Evolutionary conservation across 2,113 vertebrate species (phyloP), one percentile per base, ranked within the genome.

Genomic region (Aegotheles bennettii): DNA sequence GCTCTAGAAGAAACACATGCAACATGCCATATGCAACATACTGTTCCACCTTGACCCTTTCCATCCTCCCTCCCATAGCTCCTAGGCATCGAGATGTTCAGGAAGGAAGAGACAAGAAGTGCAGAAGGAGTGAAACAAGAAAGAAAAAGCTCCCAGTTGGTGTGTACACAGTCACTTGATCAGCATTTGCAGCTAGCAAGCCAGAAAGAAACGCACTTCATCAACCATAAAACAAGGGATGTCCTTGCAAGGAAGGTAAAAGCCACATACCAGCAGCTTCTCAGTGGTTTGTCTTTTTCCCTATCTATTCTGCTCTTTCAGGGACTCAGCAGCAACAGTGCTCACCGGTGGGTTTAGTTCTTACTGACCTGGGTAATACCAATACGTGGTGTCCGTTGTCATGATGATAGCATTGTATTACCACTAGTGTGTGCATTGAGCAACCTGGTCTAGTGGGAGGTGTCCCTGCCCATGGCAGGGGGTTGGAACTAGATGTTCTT

Each of bases 101-200:
- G 38, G 10, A 51, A 6, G 18, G 3, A 2, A 40, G 16, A 65
- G 2, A 3, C 10, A 71, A 33, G 2, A 65, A 40, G 3, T 0
- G 0, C 0, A 1, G 5, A 70, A 14, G 0, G 3, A n/a, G 3
- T 1, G 3, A 91, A 51, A 51, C 11, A 21, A 74, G 20, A 20
- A 48, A 57, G 25, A n/a, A 63, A 92, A 40, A 71, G 2, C 31
- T 82, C 24, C 12, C n/a, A 67, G 65, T 25, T 79, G 33, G 3
- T 79, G 10, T 24, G 28, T 85, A 38, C 26, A 28, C 11, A 31
- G 38, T 29, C 23, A 42, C 20, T 48, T 48, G 48, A 23, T 48
- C 48, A 48, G 48, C 12, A 48, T 51, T 65, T 94, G 74, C 45
- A 78, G 45, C 64, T 75, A 60, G 8, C 48, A 38, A 85, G 51